These are phyloP conservation scores for Eristalis intricaria DNA, from an alignment of 2,888 invertebrate genomes.

Conservation along the genomic window DNA sequence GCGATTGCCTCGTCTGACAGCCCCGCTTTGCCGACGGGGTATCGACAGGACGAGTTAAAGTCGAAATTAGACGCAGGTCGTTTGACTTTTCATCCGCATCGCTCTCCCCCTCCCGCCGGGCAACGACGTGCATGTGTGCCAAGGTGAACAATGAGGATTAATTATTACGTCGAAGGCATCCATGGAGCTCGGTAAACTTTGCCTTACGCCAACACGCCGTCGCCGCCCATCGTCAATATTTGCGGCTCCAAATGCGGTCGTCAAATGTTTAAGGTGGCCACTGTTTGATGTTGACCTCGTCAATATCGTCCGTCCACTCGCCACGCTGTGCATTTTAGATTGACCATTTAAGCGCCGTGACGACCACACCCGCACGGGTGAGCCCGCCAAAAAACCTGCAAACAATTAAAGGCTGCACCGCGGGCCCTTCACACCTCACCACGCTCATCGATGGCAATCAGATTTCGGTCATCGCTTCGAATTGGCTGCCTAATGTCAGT, in stretches of 20 bases:
- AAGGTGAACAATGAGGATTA: slow-evolving; percentile 22
- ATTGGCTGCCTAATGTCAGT: neutral
- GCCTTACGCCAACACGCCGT: slow-evolving; percentile 20
- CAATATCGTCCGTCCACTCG: slow-evolving; percentile 19
- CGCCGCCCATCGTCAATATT: slow-evolving; percentile 42
- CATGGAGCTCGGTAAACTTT: neutral
- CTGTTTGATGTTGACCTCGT: slow-evolving; percentile 39
- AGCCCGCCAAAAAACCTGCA: neutral
- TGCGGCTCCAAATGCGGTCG: slow-evolving; percentile 35
- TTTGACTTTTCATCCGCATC: neutral
- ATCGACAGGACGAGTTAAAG: slow-evolving; percentile 18
- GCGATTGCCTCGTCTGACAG: slow-evolving; percentile 55
- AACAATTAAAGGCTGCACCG: slow-evolving; percentile 1
- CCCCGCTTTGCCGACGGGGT: neutral
- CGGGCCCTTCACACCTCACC: neutral
- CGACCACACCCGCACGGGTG: neutral
- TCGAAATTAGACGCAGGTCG: neutral
- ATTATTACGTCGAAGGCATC: slow-evolving; percentile 24
- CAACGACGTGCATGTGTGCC: neutral
- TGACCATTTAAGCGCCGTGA: slow-evolving; percentile 14
- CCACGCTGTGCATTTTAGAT: slow-evolving; percentile 21
- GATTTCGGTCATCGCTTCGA: neutral
- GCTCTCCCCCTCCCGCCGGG: neutral
- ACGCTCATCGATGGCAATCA: neutral
- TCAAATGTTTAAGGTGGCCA: slow-evolving; percentile 31